Conservation (phyloP, 2,113 vertebrate species). For the Machaerirhynchus nigripectus region DNA sequence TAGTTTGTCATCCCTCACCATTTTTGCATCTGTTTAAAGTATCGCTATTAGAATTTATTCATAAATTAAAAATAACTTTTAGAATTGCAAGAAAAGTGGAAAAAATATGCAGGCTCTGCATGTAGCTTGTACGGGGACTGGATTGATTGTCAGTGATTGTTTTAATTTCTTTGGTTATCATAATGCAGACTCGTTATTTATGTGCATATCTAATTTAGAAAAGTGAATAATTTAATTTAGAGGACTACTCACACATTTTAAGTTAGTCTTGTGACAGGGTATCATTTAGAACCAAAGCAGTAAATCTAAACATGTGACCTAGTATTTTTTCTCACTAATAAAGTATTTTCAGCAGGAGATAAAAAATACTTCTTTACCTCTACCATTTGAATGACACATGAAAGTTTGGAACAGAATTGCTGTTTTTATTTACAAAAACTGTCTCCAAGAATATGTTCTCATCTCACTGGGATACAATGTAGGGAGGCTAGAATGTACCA, state of each 20-base stretch:
- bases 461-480: neutral
- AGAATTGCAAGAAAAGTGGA: neutral
- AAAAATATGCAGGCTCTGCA: neutral
- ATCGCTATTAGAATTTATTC: neutral
- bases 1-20: neutral
- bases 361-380: neutral
- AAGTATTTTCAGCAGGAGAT: neutral
- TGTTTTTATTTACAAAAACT: neutral
- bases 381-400: neutral
- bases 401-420: neutral
- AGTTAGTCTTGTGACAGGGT: neutral
- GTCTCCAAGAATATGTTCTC: neutral
- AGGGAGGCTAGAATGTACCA: neutral
- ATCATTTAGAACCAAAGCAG: neutral
- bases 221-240: neutral
- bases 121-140: neutral
- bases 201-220: neutral
- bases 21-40: neutral
- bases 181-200: neutral
- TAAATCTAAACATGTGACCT: neutral
- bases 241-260: neutral
- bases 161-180: neutral
- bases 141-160: neutral
- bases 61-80: neutral
- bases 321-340: neutral